These are phyloP conservation scores for Acrobasis suavella DNA, from an alignment of 2,888 invertebrate genomes.

Conservation along the genomic window DNA sequence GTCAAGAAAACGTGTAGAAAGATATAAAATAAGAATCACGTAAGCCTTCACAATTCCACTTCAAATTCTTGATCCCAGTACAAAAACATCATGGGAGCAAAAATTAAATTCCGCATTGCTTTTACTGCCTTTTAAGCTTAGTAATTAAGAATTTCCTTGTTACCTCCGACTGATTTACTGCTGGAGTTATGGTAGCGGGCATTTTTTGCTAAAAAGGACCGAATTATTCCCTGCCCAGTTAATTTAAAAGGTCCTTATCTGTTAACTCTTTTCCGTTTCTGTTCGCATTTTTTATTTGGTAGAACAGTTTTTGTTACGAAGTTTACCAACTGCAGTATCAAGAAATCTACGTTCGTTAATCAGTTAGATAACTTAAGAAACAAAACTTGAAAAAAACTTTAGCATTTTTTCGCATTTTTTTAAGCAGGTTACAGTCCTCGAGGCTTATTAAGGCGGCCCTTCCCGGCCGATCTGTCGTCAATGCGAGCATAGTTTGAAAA, in stretches of 20 bases:
- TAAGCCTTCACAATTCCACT: neutral
- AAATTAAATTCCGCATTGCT: constrained; percentile 52
- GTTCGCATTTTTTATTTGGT: constrained; percentile 7
- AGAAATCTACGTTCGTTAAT: too few species aligned
- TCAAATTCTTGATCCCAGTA: constrained; percentile 1
- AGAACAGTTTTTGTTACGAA: neutral
- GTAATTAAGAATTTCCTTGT: constrained; percentile 70
- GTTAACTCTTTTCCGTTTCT: constrained; percentile 39
- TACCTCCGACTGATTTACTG: constrained; percentile 63
- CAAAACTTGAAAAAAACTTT: too few species aligned
- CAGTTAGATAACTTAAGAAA: too few species aligned
- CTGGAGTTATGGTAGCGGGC: constrained; percentile 55
- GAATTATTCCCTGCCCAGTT: constrained; percentile 48
- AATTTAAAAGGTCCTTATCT: constrained; percentile 55
- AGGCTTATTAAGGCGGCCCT: too few species aligned
- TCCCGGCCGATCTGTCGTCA: too few species aligned
- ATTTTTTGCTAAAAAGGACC: constrained; percentile 47
- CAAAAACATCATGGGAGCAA: constrained; percentile 32
- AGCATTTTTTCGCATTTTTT: too few species aligned
- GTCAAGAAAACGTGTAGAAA: too few species aligned
- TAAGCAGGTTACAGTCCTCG: too few species aligned
- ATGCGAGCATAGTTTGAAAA: too few species aligned
- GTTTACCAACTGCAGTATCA: neutral
- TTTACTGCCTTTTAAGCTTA: constrained; percentile 52
- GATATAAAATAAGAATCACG: constrained; percentile 12